Conservation (phyloP, 2,797 vertebrate genomes). For the Poliocrania exsul region DNA sequence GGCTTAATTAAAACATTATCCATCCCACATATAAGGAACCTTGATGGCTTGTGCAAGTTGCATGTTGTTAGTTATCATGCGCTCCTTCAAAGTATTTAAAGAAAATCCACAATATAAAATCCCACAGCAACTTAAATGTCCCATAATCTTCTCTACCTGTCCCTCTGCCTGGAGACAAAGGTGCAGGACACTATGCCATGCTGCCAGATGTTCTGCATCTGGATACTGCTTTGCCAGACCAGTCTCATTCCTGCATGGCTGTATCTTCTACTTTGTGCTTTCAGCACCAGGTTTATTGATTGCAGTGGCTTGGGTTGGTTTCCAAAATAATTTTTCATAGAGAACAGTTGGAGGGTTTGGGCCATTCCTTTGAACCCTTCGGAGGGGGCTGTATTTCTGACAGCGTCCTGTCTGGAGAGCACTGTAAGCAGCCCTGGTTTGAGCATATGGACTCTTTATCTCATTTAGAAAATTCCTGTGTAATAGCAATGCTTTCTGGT, state of each 20-base stretch:
- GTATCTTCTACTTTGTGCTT: background rate
- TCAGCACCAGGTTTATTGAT: conserved; percentile 4
- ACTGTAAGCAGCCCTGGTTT: background rate
- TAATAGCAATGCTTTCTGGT: accelerated
- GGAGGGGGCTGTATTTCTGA: background rate
- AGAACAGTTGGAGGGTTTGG: background rate
- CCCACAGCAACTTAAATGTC: background rate
- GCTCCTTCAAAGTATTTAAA: background rate
- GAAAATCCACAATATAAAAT: background rate
- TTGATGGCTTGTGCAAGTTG: background rate
- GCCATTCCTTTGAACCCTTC: background rate
- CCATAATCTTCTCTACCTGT: background rate
- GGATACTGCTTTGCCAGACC: background rate
- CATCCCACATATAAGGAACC: background rate
- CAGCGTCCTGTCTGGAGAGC: background rate
- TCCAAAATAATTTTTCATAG: background rate
- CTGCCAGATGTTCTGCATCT: conserved; percentile 36
- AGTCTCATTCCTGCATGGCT: background rate
- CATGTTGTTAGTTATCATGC: accelerated
- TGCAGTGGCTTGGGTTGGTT: background rate
- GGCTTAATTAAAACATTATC: conserved; percentile 6
- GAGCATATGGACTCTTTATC: background rate
- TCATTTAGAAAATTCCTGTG: background rate
- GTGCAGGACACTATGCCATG: background rate
- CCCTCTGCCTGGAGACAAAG: background rate